Conservation (phyloP, 2,113 vertebrate species). For the Chamaetylas fuelleborni region DNA sequence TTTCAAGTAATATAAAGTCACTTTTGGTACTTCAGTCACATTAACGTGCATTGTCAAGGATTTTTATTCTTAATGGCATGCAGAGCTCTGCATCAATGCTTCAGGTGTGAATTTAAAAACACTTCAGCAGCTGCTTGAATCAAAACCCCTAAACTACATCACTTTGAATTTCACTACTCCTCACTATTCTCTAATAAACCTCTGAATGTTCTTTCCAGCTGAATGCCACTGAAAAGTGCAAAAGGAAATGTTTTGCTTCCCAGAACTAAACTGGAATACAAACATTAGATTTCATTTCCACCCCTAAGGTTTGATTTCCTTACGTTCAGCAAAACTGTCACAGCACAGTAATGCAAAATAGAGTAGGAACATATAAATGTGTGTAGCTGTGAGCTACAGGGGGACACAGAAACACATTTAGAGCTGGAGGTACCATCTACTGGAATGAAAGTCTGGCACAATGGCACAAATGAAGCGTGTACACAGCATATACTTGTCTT, state of each 20-base stretch:
- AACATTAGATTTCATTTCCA: background rate
- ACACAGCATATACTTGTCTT: slow-evolving; percentile 90
- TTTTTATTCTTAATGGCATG: background rate
- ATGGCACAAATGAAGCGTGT: slow-evolving; percentile 65
- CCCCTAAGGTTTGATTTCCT: background rate
- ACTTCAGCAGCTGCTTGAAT: background rate
- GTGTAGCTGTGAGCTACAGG: background rate
- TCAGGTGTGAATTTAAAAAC: background rate
- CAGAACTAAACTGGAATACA: background rate
- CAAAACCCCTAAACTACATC: background rate
- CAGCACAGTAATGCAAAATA: background rate
- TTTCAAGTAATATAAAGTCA: background rate
- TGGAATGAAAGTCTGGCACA: slow-evolving; percentile 39
- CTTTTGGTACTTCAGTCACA: background rate
- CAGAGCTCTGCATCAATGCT: background rate
- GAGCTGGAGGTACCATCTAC: slow-evolving; percentile 15
- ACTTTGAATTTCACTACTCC: background rate
- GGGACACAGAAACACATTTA: slow-evolving; percentile 2
- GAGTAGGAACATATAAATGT: background rate
- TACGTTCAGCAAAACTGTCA: background rate
- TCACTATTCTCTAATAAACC: background rate
- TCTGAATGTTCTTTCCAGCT: background rate
- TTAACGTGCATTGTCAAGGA: background rate
- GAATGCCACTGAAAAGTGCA: background rate
- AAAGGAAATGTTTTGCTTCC: background rate